Evolutionary conservation across 2,113 vertebrate genomes (phyloP).

Genomic region (Tenebrosternarchus preto): DNA sequence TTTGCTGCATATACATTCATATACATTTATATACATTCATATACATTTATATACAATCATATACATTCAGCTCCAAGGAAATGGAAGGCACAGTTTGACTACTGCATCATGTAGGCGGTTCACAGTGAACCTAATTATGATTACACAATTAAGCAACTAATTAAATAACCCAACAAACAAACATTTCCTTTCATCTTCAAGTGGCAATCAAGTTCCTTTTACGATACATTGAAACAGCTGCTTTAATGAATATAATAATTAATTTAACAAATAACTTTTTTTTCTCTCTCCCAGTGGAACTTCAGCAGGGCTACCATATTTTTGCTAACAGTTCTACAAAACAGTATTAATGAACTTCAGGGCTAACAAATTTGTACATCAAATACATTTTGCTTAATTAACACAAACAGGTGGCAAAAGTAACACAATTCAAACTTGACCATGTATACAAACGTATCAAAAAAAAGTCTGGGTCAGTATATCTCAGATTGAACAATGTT

Average conservation of each 20-base stretch:
- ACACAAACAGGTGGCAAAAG: slow-evolving; percentile 93
- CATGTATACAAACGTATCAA: slow-evolving; percentile 70
- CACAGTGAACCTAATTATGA: slow-evolving; percentile 74
- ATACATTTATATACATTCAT: too few relatives aligned
- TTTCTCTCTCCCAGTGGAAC: too few relatives aligned
- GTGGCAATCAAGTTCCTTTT: slow-evolving; percentile 82
- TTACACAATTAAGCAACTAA: slow-evolving; percentile 75
- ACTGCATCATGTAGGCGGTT: slow-evolving; percentile 88
- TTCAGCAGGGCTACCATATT: slow-evolving; percentile 51
- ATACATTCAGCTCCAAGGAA: slow-evolving; percentile 97
- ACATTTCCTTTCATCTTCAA: slow-evolving; percentile 69
- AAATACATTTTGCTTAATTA: slow-evolving; percentile 99
- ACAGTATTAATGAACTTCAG: slow-evolving; percentile 94
- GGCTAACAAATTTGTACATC: slow-evolving; percentile 81
- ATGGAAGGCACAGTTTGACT: slow-evolving; percentile 92
- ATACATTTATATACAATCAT: too few relatives aligned
- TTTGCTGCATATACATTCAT: too few relatives aligned
- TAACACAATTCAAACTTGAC: slow-evolving; percentile 87
- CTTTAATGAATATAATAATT: too few relatives aligned
- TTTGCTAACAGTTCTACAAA: slow-evolving; percentile 76
- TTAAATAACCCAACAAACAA: slow-evolving; percentile 86
- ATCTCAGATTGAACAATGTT: slow-evolving; percentile 10
- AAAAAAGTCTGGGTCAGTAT: slow-evolving; percentile 53
- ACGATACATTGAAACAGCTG: slow-evolving; percentile 82
- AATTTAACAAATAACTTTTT: too few relatives aligned